Evolutionary conservation across 2,797 vertebrate genomes (phyloP).

Genomic region (Liasis olivaceus): DNA sequence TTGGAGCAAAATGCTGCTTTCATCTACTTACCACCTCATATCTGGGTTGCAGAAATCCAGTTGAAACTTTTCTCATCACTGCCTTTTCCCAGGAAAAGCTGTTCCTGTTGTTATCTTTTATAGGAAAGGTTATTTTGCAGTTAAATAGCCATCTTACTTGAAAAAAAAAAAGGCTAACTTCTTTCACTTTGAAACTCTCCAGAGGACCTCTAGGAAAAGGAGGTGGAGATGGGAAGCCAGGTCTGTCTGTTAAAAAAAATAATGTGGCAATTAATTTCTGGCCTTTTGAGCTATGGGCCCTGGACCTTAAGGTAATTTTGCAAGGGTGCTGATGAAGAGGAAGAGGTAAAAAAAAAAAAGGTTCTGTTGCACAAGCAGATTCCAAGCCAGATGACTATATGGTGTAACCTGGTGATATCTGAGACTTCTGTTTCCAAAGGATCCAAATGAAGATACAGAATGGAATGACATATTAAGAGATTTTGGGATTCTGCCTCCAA

Average conservation of each 20-base stretch:
- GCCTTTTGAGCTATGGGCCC: background rate
- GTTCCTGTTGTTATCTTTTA: background rate
- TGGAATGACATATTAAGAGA: constrained; percentile 72
- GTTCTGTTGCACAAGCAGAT: background rate
- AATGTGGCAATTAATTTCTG: background rate
- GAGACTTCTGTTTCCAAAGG: constrained; percentile 53
- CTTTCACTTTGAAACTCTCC: background rate
- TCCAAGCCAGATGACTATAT: background rate
- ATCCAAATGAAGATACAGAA: constrained; percentile 76
- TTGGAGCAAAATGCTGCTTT: background rate
- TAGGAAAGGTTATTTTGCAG: background rate
- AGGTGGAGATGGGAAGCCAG: background rate
- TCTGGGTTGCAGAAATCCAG: background rate
- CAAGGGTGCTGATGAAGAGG: too few species aligned
- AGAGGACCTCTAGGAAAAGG: background rate
- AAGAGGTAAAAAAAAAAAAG: background rate
- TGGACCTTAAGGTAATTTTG: background rate
- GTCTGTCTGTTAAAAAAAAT: background rate
- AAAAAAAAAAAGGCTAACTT: background rate
- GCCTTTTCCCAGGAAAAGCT: background rate
- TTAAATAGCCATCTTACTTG: background rate
- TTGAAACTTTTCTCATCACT: background rate
- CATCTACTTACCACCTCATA: background rate
- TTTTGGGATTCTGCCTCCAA: constrained; percentile 74
- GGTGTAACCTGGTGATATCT: background rate